Percentiles rank a stretch among this genome's conserved stretches.
These are phyloP conservation scores for Drosophila athabasca DNA, from an alignment of 1,140 invertebrate species.

Conservation along the genomic window DNA sequence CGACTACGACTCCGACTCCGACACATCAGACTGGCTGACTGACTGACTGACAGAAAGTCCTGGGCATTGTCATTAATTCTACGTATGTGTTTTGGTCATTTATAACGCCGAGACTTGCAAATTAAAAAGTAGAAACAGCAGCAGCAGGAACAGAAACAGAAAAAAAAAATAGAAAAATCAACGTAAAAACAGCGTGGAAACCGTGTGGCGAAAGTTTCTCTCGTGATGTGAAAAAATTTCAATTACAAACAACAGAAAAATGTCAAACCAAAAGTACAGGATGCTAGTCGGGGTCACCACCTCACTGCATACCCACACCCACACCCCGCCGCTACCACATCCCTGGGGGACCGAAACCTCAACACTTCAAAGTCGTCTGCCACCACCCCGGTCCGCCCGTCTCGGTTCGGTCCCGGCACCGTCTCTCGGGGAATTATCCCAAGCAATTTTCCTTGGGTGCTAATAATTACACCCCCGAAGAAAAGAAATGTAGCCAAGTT, in stretches of 20 bases:
- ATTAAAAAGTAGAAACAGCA: conserved; percentile 63
- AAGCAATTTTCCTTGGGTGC: conserved; percentile 47
- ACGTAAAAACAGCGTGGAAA: conserved; percentile 15
- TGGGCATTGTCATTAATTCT: conserved; percentile 72
- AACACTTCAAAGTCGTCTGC: conserved; percentile 68
- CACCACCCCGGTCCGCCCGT: not conserved
- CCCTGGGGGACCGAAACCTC: conserved; percentile 27
- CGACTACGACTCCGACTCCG: not conserved
- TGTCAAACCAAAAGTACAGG: conserved; percentile 20
- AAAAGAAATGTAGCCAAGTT: conserved; percentile 33
- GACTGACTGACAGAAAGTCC: conserved; percentile 57
- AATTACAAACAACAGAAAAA: conserved; percentile 55
- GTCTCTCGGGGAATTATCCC: conserved; percentile 46
- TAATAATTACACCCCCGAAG: conserved; percentile 63
- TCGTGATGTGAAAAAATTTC: conserved; percentile 47
- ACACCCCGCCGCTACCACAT: not conserved
- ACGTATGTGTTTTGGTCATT: conserved; percentile 77
- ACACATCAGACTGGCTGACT: conserved; percentile 36
- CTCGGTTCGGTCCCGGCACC: not conserved
- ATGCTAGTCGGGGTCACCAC: conserved; percentile 5
- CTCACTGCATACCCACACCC: not conserved
- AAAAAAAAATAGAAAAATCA: conserved; percentile 5
- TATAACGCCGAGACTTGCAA: conserved; percentile 70
- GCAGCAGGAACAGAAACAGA: not conserved
- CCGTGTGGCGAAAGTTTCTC: conserved; percentile 12